Conservation (phyloP, 2,797 vertebrate species). For the Sebastes trivittatus region DNA sequence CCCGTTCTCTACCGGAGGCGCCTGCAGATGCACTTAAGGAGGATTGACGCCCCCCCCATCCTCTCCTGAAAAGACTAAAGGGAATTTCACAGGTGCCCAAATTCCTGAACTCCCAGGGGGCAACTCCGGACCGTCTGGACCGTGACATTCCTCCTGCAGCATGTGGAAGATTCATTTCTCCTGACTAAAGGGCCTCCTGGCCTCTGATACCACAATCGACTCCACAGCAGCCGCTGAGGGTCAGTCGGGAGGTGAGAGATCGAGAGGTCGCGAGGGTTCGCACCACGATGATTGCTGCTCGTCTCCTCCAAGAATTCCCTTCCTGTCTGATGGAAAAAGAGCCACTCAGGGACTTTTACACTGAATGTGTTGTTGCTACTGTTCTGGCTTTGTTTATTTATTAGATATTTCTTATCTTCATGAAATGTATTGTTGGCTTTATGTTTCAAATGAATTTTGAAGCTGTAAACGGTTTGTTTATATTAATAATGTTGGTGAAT, state of each 20-base stretch:
- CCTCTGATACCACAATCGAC: constrained; percentile 20
- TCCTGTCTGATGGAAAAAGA: constrained; percentile 3
- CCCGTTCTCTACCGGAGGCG: not conserved
- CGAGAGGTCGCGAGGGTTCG: constrained; percentile 25
- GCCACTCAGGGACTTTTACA: not conserved
- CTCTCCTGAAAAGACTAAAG: constrained; percentile 12
- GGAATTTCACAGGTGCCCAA: constrained; percentile 66
- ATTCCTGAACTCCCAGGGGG: constrained; percentile 50
- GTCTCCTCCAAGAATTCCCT: constrained; percentile 34
- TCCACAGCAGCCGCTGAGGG: constrained; percentile 24
- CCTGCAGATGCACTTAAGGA: constrained; percentile 22
- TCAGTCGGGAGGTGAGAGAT: constrained; percentile 43
- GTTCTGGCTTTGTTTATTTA: not conserved
- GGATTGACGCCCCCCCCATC: not conserved
- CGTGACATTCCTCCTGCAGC: constrained; percentile 58
- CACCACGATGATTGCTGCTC: not conserved
- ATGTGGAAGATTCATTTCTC: constrained; percentile 67
- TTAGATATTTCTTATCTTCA: not conserved
- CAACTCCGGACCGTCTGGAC: constrained; percentile 46
- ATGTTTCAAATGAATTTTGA: not conserved
- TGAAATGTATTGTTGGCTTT: not conserved
- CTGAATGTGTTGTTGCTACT: not conserved
- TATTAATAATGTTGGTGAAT: not conserved
- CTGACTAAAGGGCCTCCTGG: constrained; percentile 24
- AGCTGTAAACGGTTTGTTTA: not conserved